Evolutionary conservation across 2,888 invertebrate species (phyloP).

Genomic region (Parapristionchus giblindavisi): DNA sequence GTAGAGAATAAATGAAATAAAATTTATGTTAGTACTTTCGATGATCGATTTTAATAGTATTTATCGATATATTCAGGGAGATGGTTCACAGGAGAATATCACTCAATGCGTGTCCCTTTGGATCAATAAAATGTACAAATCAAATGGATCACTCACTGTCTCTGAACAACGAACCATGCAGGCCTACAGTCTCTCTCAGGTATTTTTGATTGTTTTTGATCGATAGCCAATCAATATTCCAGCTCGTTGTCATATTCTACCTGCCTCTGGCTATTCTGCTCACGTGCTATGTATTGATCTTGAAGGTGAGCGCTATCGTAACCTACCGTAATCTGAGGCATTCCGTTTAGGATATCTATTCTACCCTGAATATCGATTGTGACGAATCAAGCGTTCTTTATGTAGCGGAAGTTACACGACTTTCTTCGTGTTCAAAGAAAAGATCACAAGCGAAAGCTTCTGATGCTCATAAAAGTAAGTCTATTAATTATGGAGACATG

Average conservation of each 20-base stretch:
- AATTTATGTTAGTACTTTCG: no score
- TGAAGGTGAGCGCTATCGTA: conserved; percentile 53
- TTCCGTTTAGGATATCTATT: conserved; percentile 57
- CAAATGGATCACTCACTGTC: background rate
- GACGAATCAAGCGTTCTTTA: conserved; percentile 53
- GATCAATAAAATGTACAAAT: conserved; percentile 45
- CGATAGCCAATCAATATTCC: background rate
- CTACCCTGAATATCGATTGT: conserved; percentile 51
- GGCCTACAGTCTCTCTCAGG: conserved; percentile 31
- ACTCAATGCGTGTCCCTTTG: conserved; percentile 56
- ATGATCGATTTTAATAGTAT: no score
- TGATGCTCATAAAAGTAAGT: no score
- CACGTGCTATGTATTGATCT: conserved; percentile 56
- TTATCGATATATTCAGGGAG: conserved; percentile 10
- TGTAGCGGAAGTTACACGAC: conserved; percentile 50
- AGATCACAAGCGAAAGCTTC: conserved; percentile 1
- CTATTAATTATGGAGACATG: no score
- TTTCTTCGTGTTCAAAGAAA: conserved; percentile 48
- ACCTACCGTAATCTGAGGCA: no score
- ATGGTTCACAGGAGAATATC: conserved; percentile 14
- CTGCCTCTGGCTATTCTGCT: conserved; percentile 54
- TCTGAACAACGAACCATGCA: background rate
- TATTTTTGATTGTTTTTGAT: background rate
- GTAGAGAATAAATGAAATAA: no score
- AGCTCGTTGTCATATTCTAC: conserved; percentile 53